A percentile compares a stretch with the other conserved stretches of the same genome.
Conservation (phyloP, 2,797 vertebrate species). For the Ambastaia sidthimunki region DNA sequence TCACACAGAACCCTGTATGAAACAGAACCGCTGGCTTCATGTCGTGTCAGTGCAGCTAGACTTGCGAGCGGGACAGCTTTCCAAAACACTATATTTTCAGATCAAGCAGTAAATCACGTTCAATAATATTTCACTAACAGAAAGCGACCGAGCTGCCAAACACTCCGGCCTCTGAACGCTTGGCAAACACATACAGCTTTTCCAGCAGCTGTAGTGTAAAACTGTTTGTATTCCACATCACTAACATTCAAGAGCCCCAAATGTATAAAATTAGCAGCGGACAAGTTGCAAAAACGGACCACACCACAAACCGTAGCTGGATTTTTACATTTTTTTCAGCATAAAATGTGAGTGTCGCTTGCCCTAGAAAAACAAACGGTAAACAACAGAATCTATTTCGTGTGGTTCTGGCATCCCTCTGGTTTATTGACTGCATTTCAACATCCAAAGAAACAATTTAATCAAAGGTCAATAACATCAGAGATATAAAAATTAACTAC, state of each 20-base stretch:
- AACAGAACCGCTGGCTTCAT: not conserved
- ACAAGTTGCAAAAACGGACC: not conserved
- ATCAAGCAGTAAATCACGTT: slow-evolving; percentile 48
- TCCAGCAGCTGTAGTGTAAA: slow-evolving; percentile 42
- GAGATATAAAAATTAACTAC: not conserved
- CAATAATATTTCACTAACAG: slow-evolving; percentile 47
- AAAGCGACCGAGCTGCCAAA: slow-evolving; percentile 49
- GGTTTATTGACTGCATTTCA: not conserved
- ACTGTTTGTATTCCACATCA: slow-evolving; percentile 10
- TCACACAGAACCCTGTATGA: not conserved
- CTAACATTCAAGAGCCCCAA: not conserved
- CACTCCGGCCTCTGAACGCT: slow-evolving; percentile 44
- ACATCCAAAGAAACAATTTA: not conserved
- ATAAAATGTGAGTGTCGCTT: not conserved
- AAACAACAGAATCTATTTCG: not conserved
- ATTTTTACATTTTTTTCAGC: not conserved
- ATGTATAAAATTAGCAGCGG: not conserved
- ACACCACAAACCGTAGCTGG: not conserved
- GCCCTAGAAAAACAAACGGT: too few species aligned
- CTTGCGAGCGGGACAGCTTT: slow-evolving; percentile 32
- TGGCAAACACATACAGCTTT: slow-evolving; percentile 40
- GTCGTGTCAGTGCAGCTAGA: slow-evolving; percentile 15
- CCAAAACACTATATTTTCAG: slow-evolving; percentile 48
- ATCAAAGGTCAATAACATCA: slow-evolving; percentile 1
- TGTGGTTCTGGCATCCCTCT: not conserved